Base-by-base conservation (phyloP, 2,113 vertebrate species). In the Hyaena hyaena region DNA sequence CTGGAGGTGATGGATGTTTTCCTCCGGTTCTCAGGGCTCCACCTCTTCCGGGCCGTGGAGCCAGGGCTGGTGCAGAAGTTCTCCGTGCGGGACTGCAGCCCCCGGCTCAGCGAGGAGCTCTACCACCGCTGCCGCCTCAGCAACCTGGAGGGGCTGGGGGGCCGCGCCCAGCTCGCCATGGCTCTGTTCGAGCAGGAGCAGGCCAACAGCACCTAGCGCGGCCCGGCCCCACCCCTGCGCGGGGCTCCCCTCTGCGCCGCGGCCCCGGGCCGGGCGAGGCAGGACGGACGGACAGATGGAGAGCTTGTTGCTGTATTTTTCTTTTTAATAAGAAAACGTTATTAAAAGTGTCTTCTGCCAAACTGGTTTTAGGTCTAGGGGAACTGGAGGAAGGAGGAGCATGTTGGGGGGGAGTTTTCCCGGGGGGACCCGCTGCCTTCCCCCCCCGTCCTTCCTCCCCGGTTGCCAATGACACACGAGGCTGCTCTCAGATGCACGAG, bases 1-100 rank as follows among this genome's bases (percentile, higher is more conserved):
- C 99, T 99, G 99, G 99, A 99, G 93, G 99, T 99, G 50, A 99
- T 99, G 21, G 99, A 99, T 89, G 99, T 99, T 88, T 99, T 99
- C 73, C 99, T 99, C 31, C 99, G 99, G 88, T 99, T 99, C 98
- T 99, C 99, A 0, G 99, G 99, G 35, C 98, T 99, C 86, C 99
- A 99, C 45, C 99, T 99, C 4, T 99, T 99, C 96, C 98, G 99
- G 76, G 99, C 99, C 0, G 99, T 99, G 97, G 99, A 99, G 98
- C 99, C 99, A 0, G 99, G 99, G 11, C 98, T 99, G 45, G 99
- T 99, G 90, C 99, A 99, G 98, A 99, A 99, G 71, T 99, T 99
- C 0, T 98, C 99, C 0, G 98, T 99, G 74, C 98, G 99, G 33
- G 98, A 98, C 69, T 99, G 99, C 96, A 99, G 99, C 96, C 99